Percentiles rank a stretch among this genome's conserved stretches.
phyloP scores from a whole-genome alignment of 2,113 vertebrate genomes.

The Aphelocoma coerulescens region DNA sequence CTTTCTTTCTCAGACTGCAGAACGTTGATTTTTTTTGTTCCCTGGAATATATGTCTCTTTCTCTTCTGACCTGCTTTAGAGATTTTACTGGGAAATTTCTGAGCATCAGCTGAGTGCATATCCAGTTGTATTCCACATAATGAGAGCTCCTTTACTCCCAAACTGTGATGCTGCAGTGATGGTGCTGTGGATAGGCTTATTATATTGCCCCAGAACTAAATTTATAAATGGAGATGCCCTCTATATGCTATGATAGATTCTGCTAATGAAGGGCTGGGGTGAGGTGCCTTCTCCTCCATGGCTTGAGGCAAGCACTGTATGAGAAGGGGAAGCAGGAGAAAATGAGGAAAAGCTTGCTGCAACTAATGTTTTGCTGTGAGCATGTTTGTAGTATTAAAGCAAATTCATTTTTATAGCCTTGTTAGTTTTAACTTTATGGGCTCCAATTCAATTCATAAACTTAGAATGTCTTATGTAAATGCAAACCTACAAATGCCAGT shows the following conservation, averaged over 20 bases:
- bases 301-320: conserved; percentile 10
- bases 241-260: background rate
- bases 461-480: conserved; percentile 59
- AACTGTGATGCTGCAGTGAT: background rate
- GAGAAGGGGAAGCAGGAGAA: conserved; percentile 18
- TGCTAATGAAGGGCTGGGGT: conserved; percentile 6
- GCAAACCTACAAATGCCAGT: conserved; percentile 45
- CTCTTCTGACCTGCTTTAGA: background rate
- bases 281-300: background rate
- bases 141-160: background rate
- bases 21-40: background rate
- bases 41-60: background rate
- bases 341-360: conserved; percentile 29
- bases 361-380: conserved; percentile 57
- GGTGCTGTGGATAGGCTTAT: background rate
- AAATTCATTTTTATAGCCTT: conserved; percentile 64
- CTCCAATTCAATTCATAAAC: conserved; percentile 62
- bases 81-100: background rate
- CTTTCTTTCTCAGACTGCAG: background rate
- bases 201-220: background rate
- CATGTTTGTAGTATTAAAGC: conserved; percentile 45
- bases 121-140: background rate
- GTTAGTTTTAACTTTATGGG: conserved; percentile 64
- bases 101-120: background rate
- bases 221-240: background rate